Conservation (phyloP, 2,113 vertebrate genomes). For the Ptyas mucosa region DNA sequence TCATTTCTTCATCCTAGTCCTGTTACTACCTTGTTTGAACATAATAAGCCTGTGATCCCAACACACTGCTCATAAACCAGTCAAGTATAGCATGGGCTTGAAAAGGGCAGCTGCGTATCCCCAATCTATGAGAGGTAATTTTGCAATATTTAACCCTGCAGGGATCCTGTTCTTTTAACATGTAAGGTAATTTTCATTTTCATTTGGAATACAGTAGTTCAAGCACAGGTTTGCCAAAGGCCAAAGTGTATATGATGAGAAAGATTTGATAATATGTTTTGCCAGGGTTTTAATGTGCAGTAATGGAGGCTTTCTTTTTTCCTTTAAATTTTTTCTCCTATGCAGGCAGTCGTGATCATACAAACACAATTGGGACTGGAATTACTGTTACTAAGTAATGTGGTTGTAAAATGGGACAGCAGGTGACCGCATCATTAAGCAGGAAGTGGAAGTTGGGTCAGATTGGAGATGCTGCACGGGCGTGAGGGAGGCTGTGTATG, state of each 20-base stretch:
- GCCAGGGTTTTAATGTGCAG: background rate
- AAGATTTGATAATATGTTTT: background rate
- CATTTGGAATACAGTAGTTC: background rate
- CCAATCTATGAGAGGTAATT: background rate
- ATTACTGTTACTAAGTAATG: background rate
- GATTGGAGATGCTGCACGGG: background rate
- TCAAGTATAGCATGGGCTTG: background rate
- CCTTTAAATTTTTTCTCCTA: background rate
- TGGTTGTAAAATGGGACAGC: background rate
- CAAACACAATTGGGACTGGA: background rate
- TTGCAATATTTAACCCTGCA: background rate
- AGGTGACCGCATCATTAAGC: background rate
- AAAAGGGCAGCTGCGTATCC: background rate
- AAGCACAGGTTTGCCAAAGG: background rate
- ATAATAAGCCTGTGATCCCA: background rate
- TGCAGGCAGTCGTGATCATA: background rate
- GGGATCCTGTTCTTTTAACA: background rate
- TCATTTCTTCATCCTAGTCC: background rate
- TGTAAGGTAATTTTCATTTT: background rate
- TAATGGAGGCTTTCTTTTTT: background rate
- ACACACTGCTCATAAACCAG: background rate
- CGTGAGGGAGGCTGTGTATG: background rate
- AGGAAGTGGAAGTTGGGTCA: background rate
- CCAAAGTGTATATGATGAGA: background rate
- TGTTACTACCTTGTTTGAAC: background rate